Evolutionary conservation across 2,797 vertebrate genomes (phyloP), one percentile per base, ranked within the genome.

Genomic region (Tapirus indicus): DNA sequence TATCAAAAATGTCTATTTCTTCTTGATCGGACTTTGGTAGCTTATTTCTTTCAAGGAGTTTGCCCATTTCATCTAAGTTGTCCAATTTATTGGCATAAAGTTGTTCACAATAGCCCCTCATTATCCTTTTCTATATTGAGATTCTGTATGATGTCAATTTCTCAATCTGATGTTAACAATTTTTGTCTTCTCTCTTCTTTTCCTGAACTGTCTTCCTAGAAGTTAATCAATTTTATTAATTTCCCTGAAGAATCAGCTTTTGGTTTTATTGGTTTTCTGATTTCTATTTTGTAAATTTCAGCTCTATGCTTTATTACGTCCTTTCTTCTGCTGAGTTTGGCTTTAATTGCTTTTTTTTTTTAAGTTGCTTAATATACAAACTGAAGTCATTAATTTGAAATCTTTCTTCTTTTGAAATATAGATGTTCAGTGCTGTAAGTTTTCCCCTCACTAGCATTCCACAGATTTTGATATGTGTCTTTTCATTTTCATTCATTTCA

Each of bases 181-280:
- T 80, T 79, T 27, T 62, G 16, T 79, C 23, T 21, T 75, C 27
- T 94, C 66, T 58, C 79, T 64, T 9, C 74, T 32, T 69, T 74
- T 74, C 71, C 32, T 86, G 64, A 60, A 47, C 78, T 38, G 82
- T 88, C 71, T 88, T 27, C 32, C 64, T 64, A 44, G 41, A 75
- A 14, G 12, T 71, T 68, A 52, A 84, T 69, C 41, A 77, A 88
- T 66, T 95, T 68, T 62, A 84, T 25, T 92, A 82, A 38, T 41
- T 94, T 91, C 52, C 77, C 83, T 27, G 11, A 96, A 82, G 54
- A 86, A 52, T n/a, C 27, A 60, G 62, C 20, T 94, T 88, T 94
- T 69, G 54, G 44, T 49, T 91, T 52, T 79, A 29, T 27, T 69
- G 38, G 29, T 27, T 62, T 89, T 96, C 89, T 89, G 60, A 23